These are phyloP conservation scores for Myiothlypis coronata DNA, from an alignment of 2,797 vertebrate species.

Conservation along the genomic window DNA sequence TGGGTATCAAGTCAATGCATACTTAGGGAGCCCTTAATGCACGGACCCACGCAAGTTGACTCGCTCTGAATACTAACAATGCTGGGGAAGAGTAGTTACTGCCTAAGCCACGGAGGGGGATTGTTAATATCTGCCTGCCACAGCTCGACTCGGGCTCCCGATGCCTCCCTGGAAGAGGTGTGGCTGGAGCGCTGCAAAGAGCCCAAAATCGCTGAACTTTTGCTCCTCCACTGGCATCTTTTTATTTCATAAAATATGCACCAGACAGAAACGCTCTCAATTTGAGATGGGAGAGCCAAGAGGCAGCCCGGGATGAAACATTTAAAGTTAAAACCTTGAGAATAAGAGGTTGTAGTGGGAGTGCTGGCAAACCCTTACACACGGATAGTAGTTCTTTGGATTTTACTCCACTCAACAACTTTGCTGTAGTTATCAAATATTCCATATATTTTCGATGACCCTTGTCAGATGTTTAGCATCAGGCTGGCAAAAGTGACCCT, in stretches of 20 bases:
- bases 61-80: slow-evolving; percentile 78
- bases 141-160: neutral
- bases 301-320: neutral
- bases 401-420: neutral
- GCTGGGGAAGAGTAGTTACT: slow-evolving; percentile 73
- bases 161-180: neutral
- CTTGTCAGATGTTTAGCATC: neutral
- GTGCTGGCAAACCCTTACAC: neutral
- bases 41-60: slow-evolving; percentile 74
- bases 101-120: slow-evolving; percentile 13
- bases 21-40: slow-evolving; percentile 79
- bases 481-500: neutral
- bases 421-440: neutral
- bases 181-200: neutral
- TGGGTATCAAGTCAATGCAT: slow-evolving; percentile 82
- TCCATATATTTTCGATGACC: neutral
- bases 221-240: neutral
- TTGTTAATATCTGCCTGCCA: neutral
- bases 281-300: slow-evolving; percentile 10
- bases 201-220: neutral
- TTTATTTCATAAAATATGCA: slow-evolving; percentile 26
- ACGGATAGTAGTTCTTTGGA: neutral
- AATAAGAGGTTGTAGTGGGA: neutral
- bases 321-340: slow-evolving; percentile 9
- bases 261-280: neutral